These are phyloP conservation scores for Oceanites oceanicus DNA, from an alignment of 2,113 vertebrate genomes.

Conservation along the genomic window DNA sequence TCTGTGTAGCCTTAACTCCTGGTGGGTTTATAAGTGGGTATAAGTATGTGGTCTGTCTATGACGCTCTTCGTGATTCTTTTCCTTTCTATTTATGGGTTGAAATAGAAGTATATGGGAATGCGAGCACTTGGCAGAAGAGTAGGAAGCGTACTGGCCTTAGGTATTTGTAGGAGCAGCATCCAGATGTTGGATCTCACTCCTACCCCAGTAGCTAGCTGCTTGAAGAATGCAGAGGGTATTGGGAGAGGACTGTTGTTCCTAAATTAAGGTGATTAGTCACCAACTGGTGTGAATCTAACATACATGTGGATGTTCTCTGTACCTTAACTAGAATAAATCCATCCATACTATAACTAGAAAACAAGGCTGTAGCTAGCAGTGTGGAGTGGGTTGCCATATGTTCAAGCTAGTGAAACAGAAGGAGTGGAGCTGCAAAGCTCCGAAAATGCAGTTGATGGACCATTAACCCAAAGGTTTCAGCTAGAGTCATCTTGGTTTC, in stretches of 20 bases:
- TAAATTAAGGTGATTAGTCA: conserved; percentile 14
- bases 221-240: neutral
- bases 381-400: neutral
- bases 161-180: neutral
- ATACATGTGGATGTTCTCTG: neutral
- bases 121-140: neutral
- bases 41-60: neutral
- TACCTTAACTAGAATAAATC: conserved; percentile 2
- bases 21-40: neutral
- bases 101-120: neutral
- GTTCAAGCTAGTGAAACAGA: conserved; percentile 1
- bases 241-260: neutral
- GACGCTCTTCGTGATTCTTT: neutral
- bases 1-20: neutral
- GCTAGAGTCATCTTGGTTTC: neutral
- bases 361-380: neutral
- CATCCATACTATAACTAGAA: neutral
- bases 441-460: neutral
- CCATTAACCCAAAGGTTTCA: neutral
- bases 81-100: neutral
- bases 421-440: neutral
- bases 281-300: neutral
- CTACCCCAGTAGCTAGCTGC: neutral
- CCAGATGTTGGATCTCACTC: neutral
- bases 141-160: neutral